Evolutionary conservation across 1,140 invertebrate species (phyloP).

Genomic region (Vollenhovia emeryi): DNA sequence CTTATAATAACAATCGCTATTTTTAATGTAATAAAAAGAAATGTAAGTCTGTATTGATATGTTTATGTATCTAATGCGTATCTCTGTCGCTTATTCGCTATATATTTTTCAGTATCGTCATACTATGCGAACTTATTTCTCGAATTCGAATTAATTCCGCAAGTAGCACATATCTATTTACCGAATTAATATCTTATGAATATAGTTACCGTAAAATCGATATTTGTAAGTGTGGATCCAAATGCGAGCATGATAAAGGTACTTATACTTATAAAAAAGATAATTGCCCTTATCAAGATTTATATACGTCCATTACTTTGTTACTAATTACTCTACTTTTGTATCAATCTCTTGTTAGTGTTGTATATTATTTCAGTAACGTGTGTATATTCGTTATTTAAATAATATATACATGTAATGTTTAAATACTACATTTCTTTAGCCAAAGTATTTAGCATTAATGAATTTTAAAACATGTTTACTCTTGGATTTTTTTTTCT

Average conservation of each 20-base stretch:
- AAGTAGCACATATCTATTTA: background rate
- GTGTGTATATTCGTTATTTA: too few relatives aligned
- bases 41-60: background rate
- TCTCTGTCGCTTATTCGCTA: conserved; percentile 45
- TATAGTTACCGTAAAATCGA: conserved; percentile 55
- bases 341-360: conserved; percentile 4
- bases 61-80: conserved; percentile 23
- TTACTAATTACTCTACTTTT: conserved; percentile 34
- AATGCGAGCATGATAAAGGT: background rate
- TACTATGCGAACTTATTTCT: background rate
- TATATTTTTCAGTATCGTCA: conserved; percentile 9
- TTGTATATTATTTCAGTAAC: conserved; percentile 37
- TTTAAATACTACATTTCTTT: conserved; percentile 15
- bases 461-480: background rate
- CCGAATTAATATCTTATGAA: conserved; percentile 24
- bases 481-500: background rate
- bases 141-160: background rate
- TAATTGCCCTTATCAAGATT: conserved; percentile 36
- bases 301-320: conserved; percentile 49
- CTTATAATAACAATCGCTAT: conserved; percentile 36
- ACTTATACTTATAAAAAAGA: background rate
- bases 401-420: background rate
- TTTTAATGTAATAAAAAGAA: conserved; percentile 4
- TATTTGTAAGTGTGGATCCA: background rate
- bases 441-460: background rate